Evolutionary conservation across 2,113 vertebrate genomes (phyloP), one percentile per base, ranked within the genome.

Genomic region (Engraulis encrasicolus): DNA sequence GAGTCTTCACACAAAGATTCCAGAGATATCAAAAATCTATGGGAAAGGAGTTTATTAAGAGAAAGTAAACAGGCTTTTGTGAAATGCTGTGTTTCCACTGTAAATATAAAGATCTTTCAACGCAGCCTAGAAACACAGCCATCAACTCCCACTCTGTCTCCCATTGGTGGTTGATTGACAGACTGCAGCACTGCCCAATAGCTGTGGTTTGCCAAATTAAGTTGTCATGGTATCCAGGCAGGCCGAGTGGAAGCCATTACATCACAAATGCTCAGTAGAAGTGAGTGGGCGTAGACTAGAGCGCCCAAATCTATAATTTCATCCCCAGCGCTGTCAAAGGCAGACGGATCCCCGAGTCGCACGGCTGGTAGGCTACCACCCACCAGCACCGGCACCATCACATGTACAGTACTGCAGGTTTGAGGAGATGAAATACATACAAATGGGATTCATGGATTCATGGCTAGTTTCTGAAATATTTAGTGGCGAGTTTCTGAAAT

Each of bases 241-340:
- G 81, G 54, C 88, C 91, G 88, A 93, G 90, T 94, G 92, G 91
- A 89, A 93, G 89, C 92, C 91, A 93, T 93, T 93, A 92, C 88
- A 90, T 85, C 88, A 91, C 83, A 92, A 88, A 93, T 90, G 92
- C 92, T 93, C n/a, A n/a, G n/a, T 90, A 92, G 40, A 88, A 86
- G 90, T 89, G 86, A 86, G 85, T 88, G 85, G 86, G 91, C 88
- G 86, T 90, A n/a, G n/a, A n/a, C n/a, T n/a, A 88, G 87, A 84
- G 91, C 91, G 92, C 88, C 92, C 91, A 93, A 89, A 91, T 90
- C 88, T 85, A 89, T 89, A 89, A 91, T 92, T 85, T 82, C 85
- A 85, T 86, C 81, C 88, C 88, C 89, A 93, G 87, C 85, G 83
- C 85, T 90, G 84, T 89, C 89, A 90, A 86, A 92, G 89, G 86